Evolutionary conservation across 2,888 invertebrate species (phyloP), one percentile per base, ranked within the genome.

Genomic region (Eristalinus sepulchralis): DNA sequence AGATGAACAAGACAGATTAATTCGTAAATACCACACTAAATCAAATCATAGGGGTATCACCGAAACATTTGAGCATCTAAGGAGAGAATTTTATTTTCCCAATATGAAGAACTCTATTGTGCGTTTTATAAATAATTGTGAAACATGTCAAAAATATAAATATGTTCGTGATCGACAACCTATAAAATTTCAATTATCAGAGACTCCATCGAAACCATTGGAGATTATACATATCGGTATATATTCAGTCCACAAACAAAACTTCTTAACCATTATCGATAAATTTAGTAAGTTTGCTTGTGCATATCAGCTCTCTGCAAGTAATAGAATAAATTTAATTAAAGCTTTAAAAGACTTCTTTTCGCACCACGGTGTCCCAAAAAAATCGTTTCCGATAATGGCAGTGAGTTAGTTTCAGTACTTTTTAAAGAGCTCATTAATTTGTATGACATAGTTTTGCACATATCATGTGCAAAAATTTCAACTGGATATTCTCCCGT

Each of bases 271-370:
- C 11, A 75, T 88, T 4, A 80, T 88, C 10, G 87, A 85, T 33
- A 88, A 88, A 82, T 88, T 86, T 53, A 76, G 79, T 1, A 88
- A 88, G 63, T 86, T 88, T 31, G 83, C 88, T 9, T 17, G 57
- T 11, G 73, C 64, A 1, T 88, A 88, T 39, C 47, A 72, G 0
- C 22, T 88, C 4, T 53, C 76, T 27, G 36, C 76, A 17, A 82
- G 88, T 71, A 66, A 76, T 13, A 76, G 70, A 6, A 10, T 87
- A 6, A 82, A 76, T 10, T 53, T 88, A 17, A 66, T 88, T 8
- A 82, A 73, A 13, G 24, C 78, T 27, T 36, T 88, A 2, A 27
- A 63, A 33, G 36, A 78, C 4, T 86, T 67, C 31, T 27, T 88
- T 5, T 59, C 36, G 24, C 66, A 27, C 2, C 76, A 83, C 17